These are phyloP conservation scores for Platycercus adscitus DNA, from an alignment of 2,113 vertebrate genomes.

Conservation along the genomic window DNA sequence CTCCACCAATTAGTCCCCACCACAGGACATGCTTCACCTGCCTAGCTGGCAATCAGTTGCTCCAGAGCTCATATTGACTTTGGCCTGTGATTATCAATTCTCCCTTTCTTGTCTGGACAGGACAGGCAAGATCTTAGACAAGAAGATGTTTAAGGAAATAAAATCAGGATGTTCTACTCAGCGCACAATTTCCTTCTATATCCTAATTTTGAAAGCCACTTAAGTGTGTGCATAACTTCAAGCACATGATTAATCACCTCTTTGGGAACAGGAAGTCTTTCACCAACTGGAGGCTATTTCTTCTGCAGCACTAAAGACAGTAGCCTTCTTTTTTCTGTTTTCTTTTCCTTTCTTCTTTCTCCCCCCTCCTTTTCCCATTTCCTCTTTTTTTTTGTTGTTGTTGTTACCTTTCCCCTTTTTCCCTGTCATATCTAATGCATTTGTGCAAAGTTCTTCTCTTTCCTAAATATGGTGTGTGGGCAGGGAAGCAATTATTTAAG, in stretches of 20 bases:
- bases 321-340: background rate
- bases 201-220: background rate
- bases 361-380: background rate
- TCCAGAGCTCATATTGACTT: background rate
- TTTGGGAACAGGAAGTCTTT: background rate
- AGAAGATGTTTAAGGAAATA: background rate
- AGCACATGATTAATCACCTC: background rate
- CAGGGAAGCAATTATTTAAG: constrained; percentile 13
- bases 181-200: background rate
- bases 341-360: background rate
- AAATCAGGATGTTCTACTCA: constrained; percentile 35
- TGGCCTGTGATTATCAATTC: constrained; percentile 23
- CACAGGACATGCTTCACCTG: background rate
- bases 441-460: background rate
- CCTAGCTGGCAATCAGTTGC: background rate
- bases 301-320: background rate
- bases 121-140: constrained; percentile 4
- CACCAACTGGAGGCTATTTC: background rate
- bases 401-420: background rate
- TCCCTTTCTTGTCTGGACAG: background rate
- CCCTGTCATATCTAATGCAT: background rate
- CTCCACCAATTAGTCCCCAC: background rate
- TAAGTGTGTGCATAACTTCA: background rate
- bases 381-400: background rate
- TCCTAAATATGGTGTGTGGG: background rate